phyloP scores from a whole-genome alignment of 1,140 invertebrate genomes.

The Araneus ventricosus region DNA sequence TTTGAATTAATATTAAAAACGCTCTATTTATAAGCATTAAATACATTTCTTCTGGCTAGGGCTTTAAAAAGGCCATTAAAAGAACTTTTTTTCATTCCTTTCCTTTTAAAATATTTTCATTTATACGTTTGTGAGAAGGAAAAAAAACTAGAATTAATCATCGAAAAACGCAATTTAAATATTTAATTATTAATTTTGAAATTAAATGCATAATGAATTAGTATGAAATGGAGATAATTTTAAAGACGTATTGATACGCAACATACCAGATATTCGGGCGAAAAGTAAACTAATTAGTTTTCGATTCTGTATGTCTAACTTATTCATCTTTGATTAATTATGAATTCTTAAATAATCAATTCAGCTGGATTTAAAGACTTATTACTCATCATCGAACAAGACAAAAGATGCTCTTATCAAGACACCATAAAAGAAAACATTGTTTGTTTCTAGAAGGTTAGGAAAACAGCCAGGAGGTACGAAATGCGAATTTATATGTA shows the following conservation, averaged over 20 bases:
- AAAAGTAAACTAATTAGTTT: slow-evolving; percentile 21
- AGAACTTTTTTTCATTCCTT: neutral
- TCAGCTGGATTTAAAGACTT: neutral
- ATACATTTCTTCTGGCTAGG: neutral
- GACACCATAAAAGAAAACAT: neutral
- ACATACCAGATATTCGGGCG: neutral
- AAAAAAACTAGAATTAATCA: neutral
- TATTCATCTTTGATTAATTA: slow-evolving; percentile 26
- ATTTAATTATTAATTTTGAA: slow-evolving; percentile 7
- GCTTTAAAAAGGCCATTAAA: neutral
- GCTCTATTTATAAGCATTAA: neutral
- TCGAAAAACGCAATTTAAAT: neutral
- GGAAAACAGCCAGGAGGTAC: neutral
- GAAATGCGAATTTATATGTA: neutral
- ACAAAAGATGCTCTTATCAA: neutral
- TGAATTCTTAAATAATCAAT: slow-evolving; percentile 30
- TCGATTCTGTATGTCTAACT: neutral
- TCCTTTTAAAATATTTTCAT: neutral
- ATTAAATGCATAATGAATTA: slow-evolving; percentile 17
- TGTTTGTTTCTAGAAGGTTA: neutral
- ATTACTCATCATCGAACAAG: neutral
- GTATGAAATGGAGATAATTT: neutral
- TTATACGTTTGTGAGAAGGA: neutral
- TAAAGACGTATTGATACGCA: neutral
- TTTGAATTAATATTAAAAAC: neutral